Evolutionary conservation across 2,888 invertebrate species (phyloP), one percentile per base, ranked within the genome.

Genomic region (Drosophila mettleri): DNA sequence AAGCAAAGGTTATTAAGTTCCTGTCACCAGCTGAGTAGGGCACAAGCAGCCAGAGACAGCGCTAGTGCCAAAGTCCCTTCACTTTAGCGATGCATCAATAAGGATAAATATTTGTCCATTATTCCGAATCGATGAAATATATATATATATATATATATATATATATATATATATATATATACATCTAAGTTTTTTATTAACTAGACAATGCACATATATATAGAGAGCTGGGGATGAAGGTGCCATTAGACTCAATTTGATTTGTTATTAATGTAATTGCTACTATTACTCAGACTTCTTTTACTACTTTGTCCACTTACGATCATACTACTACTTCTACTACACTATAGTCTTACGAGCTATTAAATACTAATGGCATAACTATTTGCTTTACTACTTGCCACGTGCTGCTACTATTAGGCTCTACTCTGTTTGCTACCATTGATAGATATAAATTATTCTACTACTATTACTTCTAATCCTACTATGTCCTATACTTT

Each of bases 1-100:
- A 29, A 24, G 29, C 29, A 20, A 16, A 34, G 33, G 41, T 43
- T 60, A 39, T 59, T 41, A 59, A 33, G 59, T 59, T 29, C 38
- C 29, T 39, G 38, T 58, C 58, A n/a, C 38, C 58, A 57, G 31
- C 14, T n/a, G 39, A 33, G 31, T 24, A 18, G 29, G 49, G 12
- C 34, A n/a, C 33, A 24, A 22, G 2, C 34, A 34, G 45, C 5
- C 27, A 31, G 14, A 20, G 14, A 14, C 29, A 20, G 20, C 18
- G 29, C 27, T 18, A 48, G 31, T 12, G 29, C 27, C 18, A 48
- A 20, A 33, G 48, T 33, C 33, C 20, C 33, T 34, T 49, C 22
- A 34, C n/a, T 34, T 34, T 34, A 22, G n/a, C 33, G n/a, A 49
- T 49, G 20, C 49, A 49, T 49, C 49, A 34, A 49, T 49, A 49